Conservation (phyloP, 2,888 invertebrate genomes). For the Dastarcus helophoroides region DNA sequence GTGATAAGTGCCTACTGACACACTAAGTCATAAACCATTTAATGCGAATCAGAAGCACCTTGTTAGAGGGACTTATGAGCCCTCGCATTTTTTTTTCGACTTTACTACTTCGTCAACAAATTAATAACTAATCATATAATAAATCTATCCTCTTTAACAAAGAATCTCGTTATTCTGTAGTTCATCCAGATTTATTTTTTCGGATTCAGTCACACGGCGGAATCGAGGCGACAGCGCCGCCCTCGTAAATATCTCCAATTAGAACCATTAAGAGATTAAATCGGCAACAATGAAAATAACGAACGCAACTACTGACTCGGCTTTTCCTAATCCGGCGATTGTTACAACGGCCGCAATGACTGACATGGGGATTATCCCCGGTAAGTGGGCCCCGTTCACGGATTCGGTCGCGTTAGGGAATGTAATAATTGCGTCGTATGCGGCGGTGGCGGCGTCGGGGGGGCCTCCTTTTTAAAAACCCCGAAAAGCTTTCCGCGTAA, state of each 20-base stretch:
- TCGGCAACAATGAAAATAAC: conserved; percentile 1
- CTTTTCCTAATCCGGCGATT: not conserved
- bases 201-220: too few relatives aligned
- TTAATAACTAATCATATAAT: too few relatives aligned
- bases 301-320: not conserved
- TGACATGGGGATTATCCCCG: conserved; percentile 1
- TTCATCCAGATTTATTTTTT: too few relatives aligned
- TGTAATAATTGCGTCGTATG: not conserved
- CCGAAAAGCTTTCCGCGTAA: not conserved
- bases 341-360: conserved; percentile 1
- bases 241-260: not conserved
- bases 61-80: too few relatives aligned
- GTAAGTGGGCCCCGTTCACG: not conserved
- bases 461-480: not conserved
- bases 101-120: too few relatives aligned
- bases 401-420: not conserved
- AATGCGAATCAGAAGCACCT: too few relatives aligned
- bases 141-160: too few relatives aligned
- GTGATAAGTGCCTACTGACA: too few relatives aligned
- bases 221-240: too few relatives aligned
- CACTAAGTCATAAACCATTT: too few relatives aligned
- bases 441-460: not conserved
- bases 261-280: not conserved
- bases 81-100: too few relatives aligned
- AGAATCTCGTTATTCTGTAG: too few relatives aligned